Evolutionary conservation across 37 sponge, comb jelly and placozoan genomes (phyloP).

Genomic region (Sycon ciliatum): DNA sequence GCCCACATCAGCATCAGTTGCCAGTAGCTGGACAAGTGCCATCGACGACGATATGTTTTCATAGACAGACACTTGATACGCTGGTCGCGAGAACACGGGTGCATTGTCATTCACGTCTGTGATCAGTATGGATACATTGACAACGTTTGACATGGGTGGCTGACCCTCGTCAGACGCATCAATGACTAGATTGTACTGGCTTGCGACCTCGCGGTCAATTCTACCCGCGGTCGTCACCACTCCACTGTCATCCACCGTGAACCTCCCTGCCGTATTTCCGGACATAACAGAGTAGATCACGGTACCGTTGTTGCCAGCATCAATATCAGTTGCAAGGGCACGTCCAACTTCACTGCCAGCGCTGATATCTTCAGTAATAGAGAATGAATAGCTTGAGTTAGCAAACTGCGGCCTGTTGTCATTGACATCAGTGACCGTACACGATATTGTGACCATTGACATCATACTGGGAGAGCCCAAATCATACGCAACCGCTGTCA

Average conservation of each 20-base stretch:
- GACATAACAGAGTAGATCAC: constrained; percentile 9
- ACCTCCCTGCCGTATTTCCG: neutral
- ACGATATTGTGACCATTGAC: constrained; percentile 20
- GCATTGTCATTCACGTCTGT: constrained; percentile 8
- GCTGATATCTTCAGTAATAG: constrained; percentile 21
- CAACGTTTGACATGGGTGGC: neutral
- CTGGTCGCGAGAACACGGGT: neutral
- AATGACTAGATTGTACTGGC: neutral
- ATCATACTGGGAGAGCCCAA: constrained; percentile 35
- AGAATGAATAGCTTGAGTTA: neutral
- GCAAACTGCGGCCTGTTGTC: constrained; percentile 58
- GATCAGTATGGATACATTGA: neutral
- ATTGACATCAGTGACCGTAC: constrained; percentile 43
- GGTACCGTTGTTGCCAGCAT: constrained; percentile 20
- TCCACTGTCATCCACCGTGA: neutral
- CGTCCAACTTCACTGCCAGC: constrained; percentile 12
- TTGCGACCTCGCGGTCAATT: neutral
- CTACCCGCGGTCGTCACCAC: too few relatives aligned
- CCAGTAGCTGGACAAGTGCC: constrained; percentile 23
- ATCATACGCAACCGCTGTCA: constrained; percentile 17
- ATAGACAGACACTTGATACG: constrained; percentile 13
- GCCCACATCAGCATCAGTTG: constrained; percentile 45
- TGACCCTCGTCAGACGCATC: neutral
- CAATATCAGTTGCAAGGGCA: constrained; percentile 32
- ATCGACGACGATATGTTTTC: constrained; percentile 19